Conservation (phyloP, 2,888 invertebrate species). For the Noctua janthina region DNA sequence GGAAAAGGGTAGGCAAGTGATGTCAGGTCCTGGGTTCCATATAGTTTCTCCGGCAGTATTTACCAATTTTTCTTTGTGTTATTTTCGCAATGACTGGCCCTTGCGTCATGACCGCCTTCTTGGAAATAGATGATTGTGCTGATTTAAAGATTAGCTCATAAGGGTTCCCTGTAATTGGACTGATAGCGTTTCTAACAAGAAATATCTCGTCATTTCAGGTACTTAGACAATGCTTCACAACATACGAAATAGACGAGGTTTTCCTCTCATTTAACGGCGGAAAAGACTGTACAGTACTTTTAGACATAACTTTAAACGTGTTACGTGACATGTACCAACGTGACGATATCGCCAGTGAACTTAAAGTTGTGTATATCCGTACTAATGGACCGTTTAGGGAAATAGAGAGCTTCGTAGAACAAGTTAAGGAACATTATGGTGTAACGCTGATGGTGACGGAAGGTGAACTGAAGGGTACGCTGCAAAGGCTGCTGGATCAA, state of each 20-base stretch:
- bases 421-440: conserved; percentile 93
- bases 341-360: conserved; percentile 81
- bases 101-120: conserved; percentile 25
- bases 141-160: conserved; percentile 11
- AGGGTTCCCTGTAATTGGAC: background rate
- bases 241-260: conserved; percentile 93
- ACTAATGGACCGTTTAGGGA: conserved; percentile 96
- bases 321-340: conserved; percentile 76
- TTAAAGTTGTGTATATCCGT: conserved; percentile 95
- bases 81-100: conserved; percentile 1
- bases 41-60: background rate
- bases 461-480: conserved; percentile 93
- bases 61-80: background rate
- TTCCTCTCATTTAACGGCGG: conserved; percentile 99
- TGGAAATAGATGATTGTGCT: background rate
- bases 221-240: conserved; percentile 90
- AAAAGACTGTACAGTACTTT: conserved; percentile 98
- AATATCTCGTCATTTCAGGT: conserved; percentile 85
- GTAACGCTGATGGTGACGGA: conserved; percentile 92
- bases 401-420: conserved; percentile 95
- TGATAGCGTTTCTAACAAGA: background rate
- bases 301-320: conserved; percentile 87
- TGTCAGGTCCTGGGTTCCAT: background rate
- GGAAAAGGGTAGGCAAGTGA: background rate
- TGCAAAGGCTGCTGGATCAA: conserved; percentile 91